Conservation (phyloP, 2,888 invertebrate genomes). For the Aphodius sticticus region DNA sequence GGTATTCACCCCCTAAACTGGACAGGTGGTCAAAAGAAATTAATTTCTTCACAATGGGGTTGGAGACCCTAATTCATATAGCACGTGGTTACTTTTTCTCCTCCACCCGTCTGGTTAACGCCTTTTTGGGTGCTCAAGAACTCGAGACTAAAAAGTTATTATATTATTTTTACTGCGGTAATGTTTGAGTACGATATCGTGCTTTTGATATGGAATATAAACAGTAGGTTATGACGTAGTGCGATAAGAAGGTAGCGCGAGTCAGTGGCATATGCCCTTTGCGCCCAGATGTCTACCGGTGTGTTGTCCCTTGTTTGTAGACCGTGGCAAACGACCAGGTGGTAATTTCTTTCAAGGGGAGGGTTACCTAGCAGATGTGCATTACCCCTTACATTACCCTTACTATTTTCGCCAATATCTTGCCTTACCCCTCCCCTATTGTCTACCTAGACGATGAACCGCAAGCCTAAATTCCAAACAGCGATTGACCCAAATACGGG, state of each 20-base stretch:
- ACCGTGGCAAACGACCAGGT: slow-evolving; percentile 61
- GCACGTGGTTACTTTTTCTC: slow-evolving; percentile 27
- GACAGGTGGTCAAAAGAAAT: slow-evolving; percentile 45
- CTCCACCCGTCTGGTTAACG: neutral
- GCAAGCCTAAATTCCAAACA: neutral
- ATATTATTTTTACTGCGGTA: neutral
- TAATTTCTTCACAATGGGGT: slow-evolving; percentile 39
- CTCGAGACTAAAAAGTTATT: neutral
- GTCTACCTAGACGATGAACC: slow-evolving; percentile 8
- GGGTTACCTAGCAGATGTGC: slow-evolving; percentile 59
- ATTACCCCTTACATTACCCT: slow-evolving; percentile 53
- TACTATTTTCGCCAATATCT: slow-evolving; percentile 41
- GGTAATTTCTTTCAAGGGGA: slow-evolving; percentile 60
- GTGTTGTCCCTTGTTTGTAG: slow-evolving; percentile 56
- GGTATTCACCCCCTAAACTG: slow-evolving; percentile 19
- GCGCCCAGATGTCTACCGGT: slow-evolving; percentile 46
- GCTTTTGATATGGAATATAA: neutral
- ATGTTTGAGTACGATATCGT: neutral
- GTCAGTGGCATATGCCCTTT: slow-evolving; percentile 46
- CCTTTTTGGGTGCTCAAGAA: neutral
- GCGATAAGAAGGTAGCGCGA: slow-evolving; percentile 41
- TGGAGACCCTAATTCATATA: slow-evolving; percentile 25
- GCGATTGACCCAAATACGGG: neutral
- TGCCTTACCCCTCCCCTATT: slow-evolving; percentile 17
- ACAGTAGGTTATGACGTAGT: slow-evolving; percentile 28